Evolutionary conservation across 2,113 vertebrate genomes (phyloP).

Genomic region (Zosterops pallidus): DNA sequence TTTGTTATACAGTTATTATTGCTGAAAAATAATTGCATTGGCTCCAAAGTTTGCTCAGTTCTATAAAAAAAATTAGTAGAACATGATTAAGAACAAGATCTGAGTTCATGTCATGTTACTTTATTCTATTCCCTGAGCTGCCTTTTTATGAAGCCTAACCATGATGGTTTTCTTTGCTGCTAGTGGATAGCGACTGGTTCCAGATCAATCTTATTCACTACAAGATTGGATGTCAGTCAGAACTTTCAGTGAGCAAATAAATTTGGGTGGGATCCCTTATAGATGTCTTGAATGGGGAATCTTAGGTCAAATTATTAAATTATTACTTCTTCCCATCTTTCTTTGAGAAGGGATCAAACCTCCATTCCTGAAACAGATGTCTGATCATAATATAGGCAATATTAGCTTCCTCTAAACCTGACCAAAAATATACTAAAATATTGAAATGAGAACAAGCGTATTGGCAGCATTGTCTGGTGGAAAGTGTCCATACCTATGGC

Average conservation of each 20-base stretch:
- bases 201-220: not conserved
- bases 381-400: not conserved
- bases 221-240: too few relatives aligned
- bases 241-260: not conserved
- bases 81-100: not conserved
- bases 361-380: not conserved
- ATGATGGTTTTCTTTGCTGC: not conserved
- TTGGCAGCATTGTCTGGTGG: not conserved
- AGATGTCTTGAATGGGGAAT: not conserved
- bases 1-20: slow-evolving; percentile 4
- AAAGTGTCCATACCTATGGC: not conserved
- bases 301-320: not conserved
- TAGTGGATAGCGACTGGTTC: not conserved
- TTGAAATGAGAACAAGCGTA: not conserved
- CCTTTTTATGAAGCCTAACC: not conserved
- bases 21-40: slow-evolving; percentile 37
- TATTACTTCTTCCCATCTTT: not conserved
- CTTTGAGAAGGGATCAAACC: not conserved
- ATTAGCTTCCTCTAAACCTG: not conserved
- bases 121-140: not conserved
- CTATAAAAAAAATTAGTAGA: not conserved
- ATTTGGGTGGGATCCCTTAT: not conserved
- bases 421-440: not conserved
- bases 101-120: not conserved
- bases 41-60: not conserved